Conservation (phyloP, 2,888 invertebrate species). For the Drosophila anomalata region DNA sequence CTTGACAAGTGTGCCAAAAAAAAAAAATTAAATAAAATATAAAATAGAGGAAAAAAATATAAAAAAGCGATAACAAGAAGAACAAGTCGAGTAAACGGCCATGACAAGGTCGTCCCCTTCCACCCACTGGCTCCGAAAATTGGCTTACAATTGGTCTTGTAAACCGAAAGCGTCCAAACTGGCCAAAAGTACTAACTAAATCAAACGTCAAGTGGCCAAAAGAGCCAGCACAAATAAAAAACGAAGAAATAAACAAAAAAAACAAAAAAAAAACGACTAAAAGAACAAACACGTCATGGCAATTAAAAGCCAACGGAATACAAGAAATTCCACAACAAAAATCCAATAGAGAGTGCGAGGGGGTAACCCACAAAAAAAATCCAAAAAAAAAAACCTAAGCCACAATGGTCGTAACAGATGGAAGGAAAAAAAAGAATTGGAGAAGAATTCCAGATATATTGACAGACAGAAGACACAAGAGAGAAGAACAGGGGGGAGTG, state of each 20-base stretch:
- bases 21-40: neutral
- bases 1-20: slow-evolving; percentile 69
- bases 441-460: slow-evolving; percentile 4
- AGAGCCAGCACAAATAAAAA: slow-evolving; percentile 17
- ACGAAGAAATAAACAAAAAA: slow-evolving; percentile 9
- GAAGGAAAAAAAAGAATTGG: neutral
- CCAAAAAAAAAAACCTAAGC: slow-evolving; percentile 1
- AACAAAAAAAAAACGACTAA: slow-evolving; percentile 13
- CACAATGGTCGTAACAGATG: slow-evolving; percentile 5
- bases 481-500: slow-evolving; percentile 6
- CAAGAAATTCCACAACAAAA: slow-evolving; percentile 40
- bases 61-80: slow-evolving; percentile 35
- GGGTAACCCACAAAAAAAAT: neutral
- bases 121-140: slow-evolving; percentile 49
- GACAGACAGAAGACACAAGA: neutral
- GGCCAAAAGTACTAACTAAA: slow-evolving; percentile 42
- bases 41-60: neutral
- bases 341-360: neutral
- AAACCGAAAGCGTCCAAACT: slow-evolving; percentile 22
- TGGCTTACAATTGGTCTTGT: slow-evolving; percentile 75
- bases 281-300: slow-evolving; percentile 70
- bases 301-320: slow-evolving; percentile 66
- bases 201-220: slow-evolving; percentile 60
- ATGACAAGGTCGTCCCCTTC: slow-evolving; percentile 21
- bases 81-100: slow-evolving; percentile 34